Evolutionary conservation across 2,113 vertebrate genomes (phyloP).

Genomic region (Melanotaenia duboulayi): DNA sequence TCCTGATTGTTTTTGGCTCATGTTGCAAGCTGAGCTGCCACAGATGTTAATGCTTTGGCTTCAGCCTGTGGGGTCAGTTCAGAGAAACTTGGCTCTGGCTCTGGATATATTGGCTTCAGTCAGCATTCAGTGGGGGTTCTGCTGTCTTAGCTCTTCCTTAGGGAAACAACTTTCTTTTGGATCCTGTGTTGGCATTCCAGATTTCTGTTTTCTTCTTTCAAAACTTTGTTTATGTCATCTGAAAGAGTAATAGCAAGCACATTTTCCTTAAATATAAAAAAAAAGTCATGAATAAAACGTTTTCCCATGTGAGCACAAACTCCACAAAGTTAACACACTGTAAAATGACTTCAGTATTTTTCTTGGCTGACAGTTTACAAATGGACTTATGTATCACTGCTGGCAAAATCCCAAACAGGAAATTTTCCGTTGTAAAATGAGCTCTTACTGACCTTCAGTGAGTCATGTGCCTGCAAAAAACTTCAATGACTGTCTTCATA

Average conservation of each 20-base stretch:
- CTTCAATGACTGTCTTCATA: background rate
- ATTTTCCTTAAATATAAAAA: slow-evolving; percentile 1
- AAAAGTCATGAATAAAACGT: background rate
- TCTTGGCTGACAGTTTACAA: slow-evolving; percentile 2
- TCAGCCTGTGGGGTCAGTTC: slow-evolving; percentile 61
- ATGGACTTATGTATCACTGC: background rate
- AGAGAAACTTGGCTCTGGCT: slow-evolving; percentile 45
- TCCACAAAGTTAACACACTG: background rate
- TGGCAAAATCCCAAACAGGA: slow-evolving; percentile 14
- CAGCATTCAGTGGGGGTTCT: slow-evolving; percentile 40
- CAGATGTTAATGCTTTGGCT: slow-evolving; percentile 69
- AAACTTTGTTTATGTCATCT: slow-evolving; percentile 11
- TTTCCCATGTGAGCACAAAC: background rate
- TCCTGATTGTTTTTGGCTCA: slow-evolving; percentile 45
- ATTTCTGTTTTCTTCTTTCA: background rate
- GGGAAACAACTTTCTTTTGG: slow-evolving; percentile 14
- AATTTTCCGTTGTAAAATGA: slow-evolving; percentile 24
- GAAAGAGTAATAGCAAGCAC: background rate
- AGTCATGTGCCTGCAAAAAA: slow-evolving; percentile 15
- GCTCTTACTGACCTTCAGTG: background rate
- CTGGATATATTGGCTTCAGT: slow-evolving; percentile 51
- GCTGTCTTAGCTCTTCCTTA: slow-evolving; percentile 7
- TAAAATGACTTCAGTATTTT: background rate
- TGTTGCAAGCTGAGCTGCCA: slow-evolving; percentile 33
- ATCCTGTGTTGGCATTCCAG: slow-evolving; percentile 7